A percentile compares a stretch with the other conserved stretches of the same genome.
phyloP scores from a whole-genome alignment of 2,888 invertebrate genomes.

The Drosophila mimetica region DNA sequence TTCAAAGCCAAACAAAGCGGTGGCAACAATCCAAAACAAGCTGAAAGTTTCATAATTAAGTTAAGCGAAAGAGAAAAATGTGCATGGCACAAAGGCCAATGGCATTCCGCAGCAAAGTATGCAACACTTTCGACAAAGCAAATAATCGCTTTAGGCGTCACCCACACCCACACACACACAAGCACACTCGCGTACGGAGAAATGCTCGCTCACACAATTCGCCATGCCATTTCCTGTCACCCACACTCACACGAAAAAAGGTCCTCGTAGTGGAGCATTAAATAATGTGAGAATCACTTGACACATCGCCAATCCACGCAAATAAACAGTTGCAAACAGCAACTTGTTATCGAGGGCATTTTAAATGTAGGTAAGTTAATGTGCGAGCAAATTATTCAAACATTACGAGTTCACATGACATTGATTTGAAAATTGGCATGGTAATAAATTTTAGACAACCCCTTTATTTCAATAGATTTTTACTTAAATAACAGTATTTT shows the following conservation, averaged over 20 bases:
- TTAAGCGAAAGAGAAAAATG: not conserved
- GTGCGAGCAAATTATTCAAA: not conserved
- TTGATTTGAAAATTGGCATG: not conserved
- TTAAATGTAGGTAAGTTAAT: not conserved
- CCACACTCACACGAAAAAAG: not conserved
- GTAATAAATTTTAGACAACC: no score
- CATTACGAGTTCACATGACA: not conserved
- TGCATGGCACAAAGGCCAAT: not conserved
- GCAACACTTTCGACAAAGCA: constrained; percentile 7
- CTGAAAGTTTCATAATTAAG: constrained; percentile 9
- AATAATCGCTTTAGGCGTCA: constrained; percentile 5
- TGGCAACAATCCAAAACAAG: constrained; percentile 2
- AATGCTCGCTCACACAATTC: not conserved
- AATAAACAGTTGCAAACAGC: constrained; percentile 4
- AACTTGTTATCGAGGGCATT: constrained; percentile 1
- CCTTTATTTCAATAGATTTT: no score
- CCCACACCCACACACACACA: not conserved
- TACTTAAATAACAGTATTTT: no score
- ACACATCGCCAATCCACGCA: not conserved
- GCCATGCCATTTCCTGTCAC: constrained; percentile 1
- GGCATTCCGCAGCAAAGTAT: constrained; percentile 1
- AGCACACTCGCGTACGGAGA: no score
- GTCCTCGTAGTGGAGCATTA: not conserved
- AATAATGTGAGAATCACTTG: constrained; percentile 4
- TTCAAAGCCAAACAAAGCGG: constrained; percentile 8